Percentiles rank a stretch among this genome's conserved stretches.
Conservation (phyloP, 2,797 vertebrate species). For the Streptopelia turtur region DNA sequence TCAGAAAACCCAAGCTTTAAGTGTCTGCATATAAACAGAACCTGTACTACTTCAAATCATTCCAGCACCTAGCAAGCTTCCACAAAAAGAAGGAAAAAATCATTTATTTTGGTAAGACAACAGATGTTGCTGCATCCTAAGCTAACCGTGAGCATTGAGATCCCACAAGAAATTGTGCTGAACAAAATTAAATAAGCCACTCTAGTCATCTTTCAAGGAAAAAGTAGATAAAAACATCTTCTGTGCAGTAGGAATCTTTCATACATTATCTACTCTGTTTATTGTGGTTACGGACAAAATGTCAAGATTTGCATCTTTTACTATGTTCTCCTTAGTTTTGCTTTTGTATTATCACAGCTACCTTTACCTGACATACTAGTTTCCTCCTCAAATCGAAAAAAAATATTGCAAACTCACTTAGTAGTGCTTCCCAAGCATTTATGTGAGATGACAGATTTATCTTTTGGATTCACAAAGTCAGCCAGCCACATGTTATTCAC, state of each 20-base stretch:
- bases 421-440: neutral
- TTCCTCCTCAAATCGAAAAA: neutral
- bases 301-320: neutral
- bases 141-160: neutral
- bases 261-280: neutral
- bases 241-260: neutral
- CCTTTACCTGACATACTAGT: neutral
- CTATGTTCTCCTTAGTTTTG: neutral
- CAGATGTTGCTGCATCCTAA: neutral
- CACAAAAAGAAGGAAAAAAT: neutral
- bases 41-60: neutral
- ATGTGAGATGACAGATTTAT: neutral
- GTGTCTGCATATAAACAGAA: neutral
- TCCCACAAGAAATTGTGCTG: neutral
- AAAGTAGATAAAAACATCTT: neutral
- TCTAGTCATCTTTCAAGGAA: neutral
- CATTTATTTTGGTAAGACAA: neutral
- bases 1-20: neutral
- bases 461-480: neutral
- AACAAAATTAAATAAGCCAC: neutral
- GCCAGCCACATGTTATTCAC: neutral
- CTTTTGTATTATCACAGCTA: neutral
- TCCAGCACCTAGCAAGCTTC: neutral
- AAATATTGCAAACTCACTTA: neutral
- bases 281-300: neutral